Evolutionary conservation across 1,140 invertebrate species (phyloP).

Genomic region (Drosophila arawakana): DNA sequence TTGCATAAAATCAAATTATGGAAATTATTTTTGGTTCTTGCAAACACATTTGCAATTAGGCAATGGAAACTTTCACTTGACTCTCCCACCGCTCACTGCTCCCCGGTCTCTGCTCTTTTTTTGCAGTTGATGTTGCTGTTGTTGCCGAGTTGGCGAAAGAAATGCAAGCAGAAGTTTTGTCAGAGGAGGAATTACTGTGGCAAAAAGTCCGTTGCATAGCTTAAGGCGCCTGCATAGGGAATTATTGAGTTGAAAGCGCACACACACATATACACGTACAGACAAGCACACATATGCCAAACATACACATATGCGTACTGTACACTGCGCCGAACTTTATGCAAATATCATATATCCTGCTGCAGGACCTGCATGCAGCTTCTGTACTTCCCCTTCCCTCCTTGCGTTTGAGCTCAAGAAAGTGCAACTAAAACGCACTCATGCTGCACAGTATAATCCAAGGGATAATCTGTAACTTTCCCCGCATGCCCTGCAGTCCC

Average conservation of each 20-base stretch:
- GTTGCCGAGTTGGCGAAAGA: constrained; percentile 28
- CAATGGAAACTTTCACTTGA: constrained; percentile 59
- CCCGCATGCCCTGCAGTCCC: background rate
- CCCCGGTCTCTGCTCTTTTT: no score
- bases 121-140: constrained; percentile 7
- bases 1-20: constrained; percentile 73
- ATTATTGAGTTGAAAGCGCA: constrained; percentile 13
- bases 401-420: constrained; percentile 43
- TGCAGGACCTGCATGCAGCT: constrained; percentile 15
- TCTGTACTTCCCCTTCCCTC: background rate
- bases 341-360: constrained; percentile 39
- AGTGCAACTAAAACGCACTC: constrained; percentile 75
- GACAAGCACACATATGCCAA: background rate
- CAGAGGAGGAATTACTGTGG: no score
- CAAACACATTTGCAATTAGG: constrained; percentile 71
- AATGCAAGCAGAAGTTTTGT: constrained; percentile 23
- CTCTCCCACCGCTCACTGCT: background rate
- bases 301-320: background rate
- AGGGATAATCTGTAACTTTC: constrained; percentile 53
- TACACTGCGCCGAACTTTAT: constrained; percentile 40
- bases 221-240: constrained; percentile 7
- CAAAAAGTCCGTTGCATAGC: constrained; percentile 21
- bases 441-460: constrained; percentile 76
- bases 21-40: constrained; percentile 63
- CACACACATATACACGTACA: background rate